A percentile compares a stretch with the other conserved stretches of the same genome.
These are phyloP conservation scores for Caerostris darwini DNA, from an alignment of 1,140 invertebrate genomes.

Conservation along the genomic window DNA sequence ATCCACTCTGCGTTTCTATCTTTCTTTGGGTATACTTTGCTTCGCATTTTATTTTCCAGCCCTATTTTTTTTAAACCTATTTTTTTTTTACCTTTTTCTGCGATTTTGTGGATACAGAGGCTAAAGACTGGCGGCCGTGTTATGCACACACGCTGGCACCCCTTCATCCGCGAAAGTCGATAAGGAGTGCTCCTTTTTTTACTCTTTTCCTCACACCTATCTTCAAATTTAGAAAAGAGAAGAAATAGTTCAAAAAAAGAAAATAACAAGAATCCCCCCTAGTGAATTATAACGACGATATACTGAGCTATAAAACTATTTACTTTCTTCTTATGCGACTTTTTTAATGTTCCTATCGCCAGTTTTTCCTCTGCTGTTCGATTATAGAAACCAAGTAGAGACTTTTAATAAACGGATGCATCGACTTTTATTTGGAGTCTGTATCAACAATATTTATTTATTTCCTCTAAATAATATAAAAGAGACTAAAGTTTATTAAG, in stretches of 20 bases:
- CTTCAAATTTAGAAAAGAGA: not conserved
- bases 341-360: not conserved
- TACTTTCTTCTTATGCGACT: conserved; percentile 25
- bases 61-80: not conserved
- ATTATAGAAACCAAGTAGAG: not conserved
- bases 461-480: not conserved
- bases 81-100: conserved; percentile 23
- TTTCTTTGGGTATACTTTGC: conserved; percentile 42
- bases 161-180: conserved; percentile 60
- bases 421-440: not conserved
- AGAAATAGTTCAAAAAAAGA: not conserved
- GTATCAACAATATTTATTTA: not conserved
- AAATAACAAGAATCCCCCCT: not conserved
- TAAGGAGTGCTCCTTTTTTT: conserved; percentile 12
- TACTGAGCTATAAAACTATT: conserved; percentile 28
- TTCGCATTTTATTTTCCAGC: conserved; percentile 49
- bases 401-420: not conserved
- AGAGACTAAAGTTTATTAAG: not conserved
- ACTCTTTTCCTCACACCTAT: not conserved
- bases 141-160: conserved; percentile 42
- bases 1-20: conserved; percentile 45
- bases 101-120: conserved; percentile 59
- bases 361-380: not conserved
- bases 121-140: conserved; percentile 52
- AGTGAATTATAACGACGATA: conserved; percentile 40